A percentile compares a stretch with the other conserved stretches of the same genome.
phyloP scores from a whole-genome alignment of 37 sponge, comb jelly and placozoan species.

The Cladorhizidae sp. region DNA sequence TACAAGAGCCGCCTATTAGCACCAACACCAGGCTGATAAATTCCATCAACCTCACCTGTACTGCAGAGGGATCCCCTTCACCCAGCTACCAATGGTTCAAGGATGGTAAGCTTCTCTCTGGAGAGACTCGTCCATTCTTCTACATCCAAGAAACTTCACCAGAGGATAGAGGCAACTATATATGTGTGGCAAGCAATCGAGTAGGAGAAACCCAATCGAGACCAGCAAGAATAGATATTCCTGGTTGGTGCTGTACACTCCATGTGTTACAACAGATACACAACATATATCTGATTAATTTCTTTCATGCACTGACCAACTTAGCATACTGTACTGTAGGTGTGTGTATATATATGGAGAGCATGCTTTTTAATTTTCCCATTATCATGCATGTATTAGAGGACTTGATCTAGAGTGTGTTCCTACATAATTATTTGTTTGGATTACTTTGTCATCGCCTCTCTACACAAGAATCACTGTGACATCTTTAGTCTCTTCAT shows the following conservation, averaged over 20 bases:
- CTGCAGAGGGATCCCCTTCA: conserved; percentile 19
- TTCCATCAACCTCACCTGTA: conserved; percentile 35
- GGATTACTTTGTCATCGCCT: too few species aligned
- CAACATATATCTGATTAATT: too few species aligned
- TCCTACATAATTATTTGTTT: too few species aligned
- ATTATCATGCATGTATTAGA: too few species aligned
- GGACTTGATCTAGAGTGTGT: too few species aligned
- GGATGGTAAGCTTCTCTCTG: conserved; percentile 31
- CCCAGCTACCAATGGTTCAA: conserved; percentile 39
- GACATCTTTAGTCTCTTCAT: too few species aligned
- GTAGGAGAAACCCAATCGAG: conserved; percentile 11
- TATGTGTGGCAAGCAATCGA: conserved; percentile 43
- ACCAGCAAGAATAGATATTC: conserved; percentile 9
- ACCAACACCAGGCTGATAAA: not conserved
- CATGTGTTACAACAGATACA: too few species aligned
- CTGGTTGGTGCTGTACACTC: not conserved
- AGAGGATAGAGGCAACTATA: conserved; percentile 43
- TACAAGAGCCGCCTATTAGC: not conserved
- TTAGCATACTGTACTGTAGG: too few species aligned
- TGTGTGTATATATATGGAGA: too few species aligned
- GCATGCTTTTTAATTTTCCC: too few species aligned
- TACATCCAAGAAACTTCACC: conserved; percentile 16
- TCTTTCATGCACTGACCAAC: too few species aligned
- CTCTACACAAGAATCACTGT: too few species aligned
- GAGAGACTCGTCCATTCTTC: conserved; percentile 18